Conservation (phyloP, 2,797 vertebrate species). For the Anomalospiza imberbis region DNA sequence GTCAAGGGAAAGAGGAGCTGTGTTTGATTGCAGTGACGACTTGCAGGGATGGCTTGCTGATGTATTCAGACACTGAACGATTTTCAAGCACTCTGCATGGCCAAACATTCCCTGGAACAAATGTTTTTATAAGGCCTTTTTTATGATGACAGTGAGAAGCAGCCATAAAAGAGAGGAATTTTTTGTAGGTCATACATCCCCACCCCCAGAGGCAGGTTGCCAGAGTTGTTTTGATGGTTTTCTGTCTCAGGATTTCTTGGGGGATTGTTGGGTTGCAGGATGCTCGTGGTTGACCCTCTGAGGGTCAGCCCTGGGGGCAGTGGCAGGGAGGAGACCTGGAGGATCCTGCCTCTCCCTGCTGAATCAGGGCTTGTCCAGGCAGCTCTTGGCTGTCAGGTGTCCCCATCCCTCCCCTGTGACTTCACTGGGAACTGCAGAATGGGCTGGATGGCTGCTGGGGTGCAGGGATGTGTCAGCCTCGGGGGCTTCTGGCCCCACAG, state of each 20-base stretch:
- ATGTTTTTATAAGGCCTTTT: slow-evolving; percentile 6
- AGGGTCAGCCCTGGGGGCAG: background rate
- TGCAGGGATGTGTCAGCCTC: background rate
- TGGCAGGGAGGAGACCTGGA: background rate
- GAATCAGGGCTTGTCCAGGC: background rate
- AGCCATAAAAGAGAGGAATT: background rate
- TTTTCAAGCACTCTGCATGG: background rate
- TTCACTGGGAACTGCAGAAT: background rate
- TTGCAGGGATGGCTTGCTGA: slow-evolving; percentile 26
- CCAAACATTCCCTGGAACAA: background rate
- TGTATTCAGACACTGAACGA: background rate
- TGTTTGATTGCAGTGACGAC: background rate
- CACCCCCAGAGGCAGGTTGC: background rate
- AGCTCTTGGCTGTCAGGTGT: background rate
- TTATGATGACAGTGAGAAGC: background rate
- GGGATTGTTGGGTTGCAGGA: background rate
- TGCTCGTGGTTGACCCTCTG: background rate
- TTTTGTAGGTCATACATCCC: background rate
- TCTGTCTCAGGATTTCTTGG: background rate
- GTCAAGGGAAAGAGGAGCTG: background rate
- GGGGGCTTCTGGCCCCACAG: background rate
- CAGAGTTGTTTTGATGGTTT: background rate
- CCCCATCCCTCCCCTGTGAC: background rate
- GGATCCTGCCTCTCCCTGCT: background rate
- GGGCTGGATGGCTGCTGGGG: background rate